These are phyloP conservation scores for Gymnopithys bicolor DNA, from an alignment of 2,797 vertebrate species.

Conservation along the genomic window DNA sequence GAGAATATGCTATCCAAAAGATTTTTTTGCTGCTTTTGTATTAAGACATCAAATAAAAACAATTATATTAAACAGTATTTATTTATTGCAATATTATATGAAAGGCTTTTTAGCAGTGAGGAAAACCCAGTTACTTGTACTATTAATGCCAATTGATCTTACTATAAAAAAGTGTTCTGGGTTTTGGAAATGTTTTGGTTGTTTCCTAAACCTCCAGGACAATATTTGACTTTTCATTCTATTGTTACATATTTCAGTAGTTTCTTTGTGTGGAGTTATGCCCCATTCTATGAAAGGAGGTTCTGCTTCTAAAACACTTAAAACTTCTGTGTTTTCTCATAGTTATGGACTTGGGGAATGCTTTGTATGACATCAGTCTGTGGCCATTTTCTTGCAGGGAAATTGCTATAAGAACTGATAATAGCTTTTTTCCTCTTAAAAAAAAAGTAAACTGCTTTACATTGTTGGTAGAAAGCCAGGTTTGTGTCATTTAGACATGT, in stretches of 20 bases:
- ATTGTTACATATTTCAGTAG: not conserved
- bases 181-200: not conserved
- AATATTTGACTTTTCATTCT: not conserved
- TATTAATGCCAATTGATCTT: not conserved
- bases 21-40: not conserved
- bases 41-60: not conserved
- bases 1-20: not conserved
- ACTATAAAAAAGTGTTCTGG: not conserved
- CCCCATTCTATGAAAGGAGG: conserved; percentile 25
- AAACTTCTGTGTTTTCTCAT: conserved; percentile 35
- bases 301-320: conserved; percentile 21
- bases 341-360: conserved; percentile 36
- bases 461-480: conserved; percentile 70
- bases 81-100: not conserved
- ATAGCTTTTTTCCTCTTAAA: not conserved
- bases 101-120: not conserved
- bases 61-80: not conserved
- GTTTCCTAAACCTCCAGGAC: not conserved
- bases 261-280: not conserved
- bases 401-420: conserved; percentile 47
- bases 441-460: conserved; percentile 34
- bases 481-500: conserved; percentile 70
- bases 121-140: not conserved
- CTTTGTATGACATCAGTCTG: conserved; percentile 46
- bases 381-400: conserved; percentile 40